A percentile compares a stretch with the other conserved stretches of the same genome.
phyloP scores from a whole-genome alignment of 2,113 vertebrate species.

The Antigone vipio region DNA sequence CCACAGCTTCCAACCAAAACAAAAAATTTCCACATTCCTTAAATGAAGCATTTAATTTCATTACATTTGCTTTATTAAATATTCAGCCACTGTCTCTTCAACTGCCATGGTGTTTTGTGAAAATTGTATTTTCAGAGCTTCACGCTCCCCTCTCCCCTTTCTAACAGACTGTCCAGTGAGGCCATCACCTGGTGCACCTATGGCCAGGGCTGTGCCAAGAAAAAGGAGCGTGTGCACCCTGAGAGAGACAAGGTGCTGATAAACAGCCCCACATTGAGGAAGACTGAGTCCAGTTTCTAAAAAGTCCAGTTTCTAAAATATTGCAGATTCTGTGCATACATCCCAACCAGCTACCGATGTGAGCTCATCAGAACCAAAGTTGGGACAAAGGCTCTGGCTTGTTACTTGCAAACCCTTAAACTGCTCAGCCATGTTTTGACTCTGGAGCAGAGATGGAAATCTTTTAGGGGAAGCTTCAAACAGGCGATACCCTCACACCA shows the following conservation, averaged over 20 bases:
- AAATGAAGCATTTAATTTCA: not conserved
- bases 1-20: constrained; percentile 1
- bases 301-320: not conserved
- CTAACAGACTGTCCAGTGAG: not conserved
- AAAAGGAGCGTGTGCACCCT: not conserved
- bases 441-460: not conserved
- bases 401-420: not conserved
- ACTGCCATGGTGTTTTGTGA: not conserved
- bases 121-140: not conserved
- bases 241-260: not conserved
- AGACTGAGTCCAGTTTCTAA: not conserved
- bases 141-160: not conserved
- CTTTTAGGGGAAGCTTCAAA: not conserved
- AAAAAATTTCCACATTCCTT: not conserved
- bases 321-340: not conserved
- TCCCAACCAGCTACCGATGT: not conserved
- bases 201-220: not conserved
- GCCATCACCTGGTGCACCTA: not conserved
- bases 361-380: not conserved
- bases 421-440: not conserved
- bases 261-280: not conserved
- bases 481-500: not conserved
- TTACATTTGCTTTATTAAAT: not conserved
- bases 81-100: not conserved
- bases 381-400: not conserved